Evolutionary conservation across 2,888 invertebrate species (phyloP).

Genomic region (Tinea pellionella): DNA sequence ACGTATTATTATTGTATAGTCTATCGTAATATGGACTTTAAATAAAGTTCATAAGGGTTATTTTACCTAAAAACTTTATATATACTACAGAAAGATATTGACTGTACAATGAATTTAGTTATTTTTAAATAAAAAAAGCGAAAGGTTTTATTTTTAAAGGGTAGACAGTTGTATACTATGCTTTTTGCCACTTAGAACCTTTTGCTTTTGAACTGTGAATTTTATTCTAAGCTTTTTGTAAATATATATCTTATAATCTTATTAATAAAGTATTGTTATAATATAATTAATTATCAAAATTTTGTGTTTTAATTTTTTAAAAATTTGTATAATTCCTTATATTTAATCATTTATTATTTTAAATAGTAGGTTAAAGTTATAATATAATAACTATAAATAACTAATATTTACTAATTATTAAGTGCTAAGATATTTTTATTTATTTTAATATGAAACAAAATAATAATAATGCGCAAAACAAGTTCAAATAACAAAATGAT

Average conservation of each 20-base stretch:
- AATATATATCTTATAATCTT: neutral
- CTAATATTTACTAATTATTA: too few relatives aligned
- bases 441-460: too few relatives aligned
- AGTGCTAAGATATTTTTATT: neutral
- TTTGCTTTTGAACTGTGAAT: too few relatives aligned
- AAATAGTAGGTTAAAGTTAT: too few relatives aligned
- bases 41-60: neutral
- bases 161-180: neutral
- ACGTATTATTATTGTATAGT: neutral
- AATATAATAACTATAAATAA: too few relatives aligned
- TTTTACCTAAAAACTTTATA: too few relatives aligned
- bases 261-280: neutral
- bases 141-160: neutral
- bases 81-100: neutral
- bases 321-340: too few relatives aligned
- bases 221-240: neutral
- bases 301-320: neutral
- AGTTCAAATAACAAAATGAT: neutral
- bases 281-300: neutral
- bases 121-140: neutral
- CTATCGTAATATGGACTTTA: neutral
- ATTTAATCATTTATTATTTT: too few relatives aligned
- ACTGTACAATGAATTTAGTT: neutral
- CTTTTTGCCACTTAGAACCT: too few relatives aligned
- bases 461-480: too few relatives aligned